Evolutionary conservation across 2,888 invertebrate species (phyloP).

Genomic region (Pseudeuparius sepicola): DNA sequence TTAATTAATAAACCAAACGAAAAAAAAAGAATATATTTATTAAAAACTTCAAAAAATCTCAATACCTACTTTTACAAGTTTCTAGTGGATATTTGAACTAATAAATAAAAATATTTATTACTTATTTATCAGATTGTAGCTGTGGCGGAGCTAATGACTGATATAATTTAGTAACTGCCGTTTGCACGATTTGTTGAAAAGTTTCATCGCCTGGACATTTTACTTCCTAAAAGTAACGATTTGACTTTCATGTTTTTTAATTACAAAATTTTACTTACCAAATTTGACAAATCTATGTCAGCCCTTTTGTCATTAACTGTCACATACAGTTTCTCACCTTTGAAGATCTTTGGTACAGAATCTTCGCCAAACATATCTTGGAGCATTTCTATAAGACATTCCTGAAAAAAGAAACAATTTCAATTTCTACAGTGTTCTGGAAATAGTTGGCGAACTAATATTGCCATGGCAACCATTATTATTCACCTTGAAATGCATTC

Average conservation of each 20-base stretch:
- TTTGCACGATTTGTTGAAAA: constrained; percentile 74
- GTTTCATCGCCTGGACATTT: constrained; percentile 70
- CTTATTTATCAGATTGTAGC: no score
- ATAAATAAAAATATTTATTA: no score
- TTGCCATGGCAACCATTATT: constrained; percentile 5
- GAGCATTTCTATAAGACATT: constrained; percentile 79
- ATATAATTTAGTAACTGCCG: constrained; percentile 76
- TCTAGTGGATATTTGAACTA: no score
- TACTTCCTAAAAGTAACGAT: constrained; percentile 52
- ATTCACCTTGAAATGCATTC: constrained; percentile 73
- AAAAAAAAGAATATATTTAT: no score
- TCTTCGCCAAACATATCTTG: constrained; percentile 95
- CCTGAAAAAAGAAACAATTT: no score
- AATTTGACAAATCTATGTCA: constrained; percentile 69
- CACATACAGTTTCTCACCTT: constrained; percentile 79
- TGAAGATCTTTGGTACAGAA: constrained; percentile 86
- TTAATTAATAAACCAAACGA: no score
- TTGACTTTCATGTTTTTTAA: constrained; percentile 5
- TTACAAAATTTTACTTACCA: constrained; percentile 43
- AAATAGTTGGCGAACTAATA: no score
- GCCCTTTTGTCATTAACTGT: constrained; percentile 78
- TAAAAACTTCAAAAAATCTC: no score
- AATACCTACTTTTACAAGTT: no score
- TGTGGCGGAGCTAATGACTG: constrained; percentile 60
- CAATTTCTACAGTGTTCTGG: no score